Percentiles rank a stretch among this genome's conserved stretches.
phyloP scores from a whole-genome alignment of 2,113 vertebrate genomes.

The Leucopsar rothschildi region DNA sequence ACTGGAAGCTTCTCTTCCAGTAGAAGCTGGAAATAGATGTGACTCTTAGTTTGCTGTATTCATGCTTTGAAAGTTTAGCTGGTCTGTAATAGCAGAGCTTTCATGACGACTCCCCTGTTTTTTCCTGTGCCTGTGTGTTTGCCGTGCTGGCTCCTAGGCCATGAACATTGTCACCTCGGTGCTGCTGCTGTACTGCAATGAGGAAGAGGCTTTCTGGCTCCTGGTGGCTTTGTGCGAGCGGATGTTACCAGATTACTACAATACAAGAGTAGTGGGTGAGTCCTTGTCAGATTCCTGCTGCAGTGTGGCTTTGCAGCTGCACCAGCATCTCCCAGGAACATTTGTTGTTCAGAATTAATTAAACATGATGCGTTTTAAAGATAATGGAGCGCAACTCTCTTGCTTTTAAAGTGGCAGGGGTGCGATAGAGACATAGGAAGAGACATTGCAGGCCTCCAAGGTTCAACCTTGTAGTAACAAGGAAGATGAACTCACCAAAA shows the following conservation, averaged over 20 bases:
- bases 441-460: neutral
- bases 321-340: neutral
- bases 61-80: neutral
- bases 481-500: neutral
- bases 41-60: neutral
- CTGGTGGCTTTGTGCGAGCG: slow-evolving; percentile 93
- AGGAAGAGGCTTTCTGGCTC: slow-evolving; percentile 97
- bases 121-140: neutral
- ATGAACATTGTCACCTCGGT: slow-evolving; percentile 99
- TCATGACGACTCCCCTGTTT: neutral
- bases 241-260: slow-evolving; percentile 98
- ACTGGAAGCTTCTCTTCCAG: neutral
- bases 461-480: neutral
- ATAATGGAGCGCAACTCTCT: neutral
- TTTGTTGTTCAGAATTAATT: neutral
- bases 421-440: neutral
- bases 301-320: neutral
- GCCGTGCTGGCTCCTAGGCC: slow-evolving; percentile 70
- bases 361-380: neutral
- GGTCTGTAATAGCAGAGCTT: neutral
- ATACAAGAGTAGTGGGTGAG: slow-evolving; percentile 96
- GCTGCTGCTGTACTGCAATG: slow-evolving; percentile 89
- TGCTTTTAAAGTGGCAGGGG: neutral
- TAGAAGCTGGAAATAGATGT: neutral
- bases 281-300: neutral